These are phyloP conservation scores for Xiphias gladius DNA, from an alignment of 2,113 vertebrate genomes.

Conservation along the genomic window DNA sequence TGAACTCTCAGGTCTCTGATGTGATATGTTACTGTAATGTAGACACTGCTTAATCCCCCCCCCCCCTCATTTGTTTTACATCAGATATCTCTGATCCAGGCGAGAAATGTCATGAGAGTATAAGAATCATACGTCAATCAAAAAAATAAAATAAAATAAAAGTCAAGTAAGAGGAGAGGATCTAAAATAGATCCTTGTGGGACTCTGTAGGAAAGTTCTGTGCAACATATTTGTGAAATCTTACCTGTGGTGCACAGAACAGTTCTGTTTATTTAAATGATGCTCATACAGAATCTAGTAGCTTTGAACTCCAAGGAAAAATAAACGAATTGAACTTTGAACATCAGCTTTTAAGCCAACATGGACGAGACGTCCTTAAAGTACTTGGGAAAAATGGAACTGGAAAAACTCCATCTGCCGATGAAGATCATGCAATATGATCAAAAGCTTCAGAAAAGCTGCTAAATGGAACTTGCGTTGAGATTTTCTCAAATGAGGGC, in stretches of 20 bases:
- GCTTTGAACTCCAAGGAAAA: not conserved
- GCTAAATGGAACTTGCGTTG: too few species aligned
- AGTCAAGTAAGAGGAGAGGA: not conserved
- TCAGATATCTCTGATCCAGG: too few species aligned
- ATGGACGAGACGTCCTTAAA: not conserved
- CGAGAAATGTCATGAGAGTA: too few species aligned
- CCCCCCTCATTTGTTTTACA: too few species aligned
- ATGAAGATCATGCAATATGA: too few species aligned
- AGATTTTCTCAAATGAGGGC: too few species aligned
- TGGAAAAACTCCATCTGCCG: too few species aligned
- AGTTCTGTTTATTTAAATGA: not conserved
- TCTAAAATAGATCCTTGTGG: constrained; percentile 9
- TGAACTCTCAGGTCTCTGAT: not conserved
- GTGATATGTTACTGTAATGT: not conserved
- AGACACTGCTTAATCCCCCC: too few species aligned
- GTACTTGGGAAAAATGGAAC: too few species aligned
- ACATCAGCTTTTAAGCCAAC: not conserved
- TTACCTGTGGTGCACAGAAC: not conserved
- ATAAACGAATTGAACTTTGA: not conserved
- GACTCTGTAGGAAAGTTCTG: not conserved
- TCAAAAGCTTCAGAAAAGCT: too few species aligned
- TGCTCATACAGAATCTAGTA: not conserved
- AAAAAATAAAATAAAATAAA: not conserved
- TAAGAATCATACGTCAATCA: not conserved
- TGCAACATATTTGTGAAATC: too few species aligned